Conservation (phyloP, 2,113 vertebrate species). For the human (Homo sapiens) region GRCh38 chr9:135419001-135419500, state of each 20-base stretch:
- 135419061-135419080: rapidly evolving
- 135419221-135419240: too few species aligned
- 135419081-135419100: rapidly evolving
- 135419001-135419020: too few species aligned
- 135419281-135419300: rapidly evolving
- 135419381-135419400: neutral
- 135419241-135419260: rapidly evolving
- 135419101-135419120: too few species aligned
- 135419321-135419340: neutral
- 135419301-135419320: neutral
- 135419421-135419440: rapidly evolving
- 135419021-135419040: too few species aligned
- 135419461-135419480: neutral
- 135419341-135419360: neutral
- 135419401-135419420: too few species aligned
- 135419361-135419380: too few species aligned
- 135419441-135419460: neutral
- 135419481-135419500: too few species aligned
- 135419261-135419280: neutral
- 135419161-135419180: neutral
- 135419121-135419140: neutral
- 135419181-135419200: neutral
- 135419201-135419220: neutral
- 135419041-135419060: neutral
- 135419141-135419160: too few species aligned